Conservation (phyloP, 2,888 invertebrate species). For the Lucinisca nassula region DNA sequence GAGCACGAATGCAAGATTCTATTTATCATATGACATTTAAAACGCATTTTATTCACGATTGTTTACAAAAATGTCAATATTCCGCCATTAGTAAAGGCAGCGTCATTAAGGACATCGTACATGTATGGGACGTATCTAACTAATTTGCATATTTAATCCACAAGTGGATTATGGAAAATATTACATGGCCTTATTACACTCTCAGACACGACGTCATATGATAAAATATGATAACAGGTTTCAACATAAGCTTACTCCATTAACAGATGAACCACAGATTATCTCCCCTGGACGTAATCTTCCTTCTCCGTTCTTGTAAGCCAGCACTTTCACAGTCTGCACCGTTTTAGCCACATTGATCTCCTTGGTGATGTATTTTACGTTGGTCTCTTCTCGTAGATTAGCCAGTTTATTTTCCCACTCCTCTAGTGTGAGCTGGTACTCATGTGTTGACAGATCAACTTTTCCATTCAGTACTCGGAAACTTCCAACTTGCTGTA, state of each 20-base stretch:
- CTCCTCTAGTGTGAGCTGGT: constrained; percentile 83
- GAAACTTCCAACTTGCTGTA: constrained; percentile 87
- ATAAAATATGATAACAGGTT: too few species aligned
- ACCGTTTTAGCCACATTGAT: constrained; percentile 85
- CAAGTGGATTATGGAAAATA: too few species aligned
- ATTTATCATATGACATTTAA: too few species aligned
- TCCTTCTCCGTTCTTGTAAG: constrained; percentile 87
- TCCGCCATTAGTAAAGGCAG: too few species aligned
- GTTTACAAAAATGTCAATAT: too few species aligned
- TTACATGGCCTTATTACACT: too few species aligned
- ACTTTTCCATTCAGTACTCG: constrained; percentile 87
- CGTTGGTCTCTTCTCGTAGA: constrained; percentile 82
- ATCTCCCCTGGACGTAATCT: constrained; percentile 84
- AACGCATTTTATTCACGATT: too few species aligned
- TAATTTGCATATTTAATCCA: too few species aligned
- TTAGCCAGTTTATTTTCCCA: constrained; percentile 84
- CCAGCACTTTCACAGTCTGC: constrained; percentile 85
- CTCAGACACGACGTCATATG: too few species aligned
- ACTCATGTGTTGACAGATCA: constrained; percentile 87
- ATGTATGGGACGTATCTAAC: too few species aligned
- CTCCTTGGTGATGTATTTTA: constrained; percentile 83
- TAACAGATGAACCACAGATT: constrained; percentile 86
- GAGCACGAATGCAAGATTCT: too few species aligned
- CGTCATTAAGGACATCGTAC: too few species aligned
- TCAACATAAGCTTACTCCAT: constrained; percentile 85